Conservation (phyloP, 2,888 invertebrate species). For the Phania funesta region DNA sequence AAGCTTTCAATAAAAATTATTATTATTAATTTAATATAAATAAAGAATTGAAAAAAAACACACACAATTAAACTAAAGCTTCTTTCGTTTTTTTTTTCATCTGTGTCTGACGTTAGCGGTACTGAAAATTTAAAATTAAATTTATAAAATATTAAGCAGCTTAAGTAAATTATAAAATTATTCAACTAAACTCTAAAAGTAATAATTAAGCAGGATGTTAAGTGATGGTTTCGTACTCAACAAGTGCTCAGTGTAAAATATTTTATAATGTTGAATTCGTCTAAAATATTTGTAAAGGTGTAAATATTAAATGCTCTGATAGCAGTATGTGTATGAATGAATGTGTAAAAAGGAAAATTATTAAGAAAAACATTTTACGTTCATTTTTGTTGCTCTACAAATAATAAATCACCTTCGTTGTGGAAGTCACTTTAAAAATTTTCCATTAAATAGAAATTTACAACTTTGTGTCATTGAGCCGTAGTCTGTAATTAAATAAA, state of each 20-base stretch:
- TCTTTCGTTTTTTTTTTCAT: slow-evolving; percentile 11
- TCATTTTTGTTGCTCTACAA: background rate
- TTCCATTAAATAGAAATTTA: slow-evolving; percentile 17
- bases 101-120: slow-evolving; percentile 67
- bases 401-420: slow-evolving; percentile 47
- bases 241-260: slow-evolving; percentile 24
- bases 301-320: background rate
- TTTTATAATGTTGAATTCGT: background rate
- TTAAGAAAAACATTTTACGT: slow-evolving; percentile 2
- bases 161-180: slow-evolving; percentile 11
- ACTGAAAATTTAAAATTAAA: slow-evolving; percentile 58
- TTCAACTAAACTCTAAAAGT: slow-evolving; percentile 40
- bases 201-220: background rate
- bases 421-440: slow-evolving; percentile 3
- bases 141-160: slow-evolving; percentile 46
- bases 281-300: background rate
- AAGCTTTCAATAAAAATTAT: slow-evolving; percentile 33
- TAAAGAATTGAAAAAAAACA: slow-evolving; percentile 23
- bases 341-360: background rate
- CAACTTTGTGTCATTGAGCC: slow-evolving; percentile 50
- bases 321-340: background rate
- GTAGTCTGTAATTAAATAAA: slow-evolving; percentile 53
- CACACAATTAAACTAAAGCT: slow-evolving; percentile 9
- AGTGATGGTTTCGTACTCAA: background rate
- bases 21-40: background rate